phyloP scores from a whole-genome alignment of 2,113 vertebrate species.

The Mionectes macconnelli region DNA sequence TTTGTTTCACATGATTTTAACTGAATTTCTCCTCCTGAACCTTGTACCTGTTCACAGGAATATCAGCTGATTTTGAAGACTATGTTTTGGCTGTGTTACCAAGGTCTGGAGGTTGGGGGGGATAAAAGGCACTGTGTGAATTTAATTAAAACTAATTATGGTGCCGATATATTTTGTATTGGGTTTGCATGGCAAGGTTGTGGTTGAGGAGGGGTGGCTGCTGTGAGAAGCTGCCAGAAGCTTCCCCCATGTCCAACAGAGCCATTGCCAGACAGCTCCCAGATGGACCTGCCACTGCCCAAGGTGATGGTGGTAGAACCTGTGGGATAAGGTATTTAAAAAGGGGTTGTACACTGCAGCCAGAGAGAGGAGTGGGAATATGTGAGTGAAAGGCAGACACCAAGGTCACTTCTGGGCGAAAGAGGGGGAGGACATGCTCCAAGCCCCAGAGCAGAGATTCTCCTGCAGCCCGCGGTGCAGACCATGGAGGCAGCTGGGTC shows the following conservation, averaged over 20 bases:
- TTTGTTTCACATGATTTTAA: neutral
- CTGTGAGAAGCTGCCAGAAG: neutral
- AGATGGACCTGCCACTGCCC: neutral
- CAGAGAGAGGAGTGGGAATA: neutral
- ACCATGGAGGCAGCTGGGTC: neutral
- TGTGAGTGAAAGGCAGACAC: neutral
- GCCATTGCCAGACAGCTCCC: neutral
- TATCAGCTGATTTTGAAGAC: neutral
- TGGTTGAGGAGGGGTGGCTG: neutral
- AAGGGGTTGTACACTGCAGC: neutral
- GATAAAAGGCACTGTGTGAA: neutral
- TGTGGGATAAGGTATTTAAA: neutral
- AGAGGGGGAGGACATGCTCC: neutral
- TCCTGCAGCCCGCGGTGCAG: neutral
- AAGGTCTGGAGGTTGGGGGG: neutral
- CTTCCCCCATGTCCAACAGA: neutral
- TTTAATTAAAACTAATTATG: neutral
- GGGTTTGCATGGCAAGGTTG: neutral
- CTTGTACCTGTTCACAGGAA: neutral
- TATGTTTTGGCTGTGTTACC: neutral
- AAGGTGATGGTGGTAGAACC: neutral
- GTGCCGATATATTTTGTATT: neutral
- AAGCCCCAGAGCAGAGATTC: neutral
- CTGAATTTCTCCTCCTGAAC: neutral
- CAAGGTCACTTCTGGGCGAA: neutral